Evolutionary conservation across 1,140 invertebrate genomes (phyloP), one percentile per base, ranked within the genome.

Genomic region (Procambarus virginalis): DNA sequence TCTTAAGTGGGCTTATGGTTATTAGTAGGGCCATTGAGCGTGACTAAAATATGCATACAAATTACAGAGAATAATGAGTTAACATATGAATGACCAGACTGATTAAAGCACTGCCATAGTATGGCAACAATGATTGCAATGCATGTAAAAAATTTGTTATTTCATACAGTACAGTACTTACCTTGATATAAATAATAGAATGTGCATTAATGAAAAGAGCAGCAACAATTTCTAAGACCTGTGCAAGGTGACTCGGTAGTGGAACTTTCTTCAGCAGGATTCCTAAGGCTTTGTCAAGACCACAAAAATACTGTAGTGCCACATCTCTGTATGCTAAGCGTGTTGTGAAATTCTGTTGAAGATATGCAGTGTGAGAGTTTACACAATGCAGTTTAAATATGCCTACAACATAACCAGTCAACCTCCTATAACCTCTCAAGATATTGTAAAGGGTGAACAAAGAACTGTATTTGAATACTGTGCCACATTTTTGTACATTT

Each of bases 221-320:
- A 45, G 89, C 91, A 70, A 91, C 48, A 6, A 91, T 58, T 14
- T 51, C 70, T 17, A 92, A 46, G 45, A 79, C 82, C 4, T 73
- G 51, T 20, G 80, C 51, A 3, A 92, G 76, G 48, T 92, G 89
- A 22, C 22, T 55, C 22, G 89, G 88, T 46, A 83, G 81, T 5
- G 91, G 91, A n/a, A 70, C 79, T 64, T 92, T 90, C 68, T 89
- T 90, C 20, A 92, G 51, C n/a, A 91, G 58, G 79, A 17, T 68
- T 17, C 77, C 75, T 17, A 91, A 48, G 46, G 89, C 85, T 58
- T 80, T 84, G 49, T 92, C 91, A 12, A 92, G 68, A 2, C 86
- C 86, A 68, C 84, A 86, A 58, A 91, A 86, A 60, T 87, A 91
- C 55, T 77, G 78, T 45, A 82, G 22, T 22, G 75, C 85, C 12